phyloP scores from a whole-genome alignment of 2,113 vertebrate species.

The Hemicordylus capensis region DNA sequence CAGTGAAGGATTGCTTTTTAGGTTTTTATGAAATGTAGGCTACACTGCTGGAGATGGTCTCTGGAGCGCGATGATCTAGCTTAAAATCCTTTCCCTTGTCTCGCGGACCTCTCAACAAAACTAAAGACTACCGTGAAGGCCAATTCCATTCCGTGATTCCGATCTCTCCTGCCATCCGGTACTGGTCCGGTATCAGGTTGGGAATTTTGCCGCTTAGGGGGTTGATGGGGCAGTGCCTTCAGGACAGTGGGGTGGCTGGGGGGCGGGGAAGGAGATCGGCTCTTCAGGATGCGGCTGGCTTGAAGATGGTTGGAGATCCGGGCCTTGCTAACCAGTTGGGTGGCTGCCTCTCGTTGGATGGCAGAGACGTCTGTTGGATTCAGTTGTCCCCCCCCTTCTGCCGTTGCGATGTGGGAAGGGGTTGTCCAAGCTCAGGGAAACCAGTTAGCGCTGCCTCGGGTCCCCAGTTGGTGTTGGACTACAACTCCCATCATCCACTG shows the following conservation, averaged over 20 bases:
- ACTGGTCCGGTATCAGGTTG: too few relatives aligned
- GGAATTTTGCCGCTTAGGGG: not conserved
- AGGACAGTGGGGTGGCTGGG: not conserved
- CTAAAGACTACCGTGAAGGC: slow-evolving; percentile 3
- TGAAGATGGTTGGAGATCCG: not conserved
- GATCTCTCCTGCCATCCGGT: not conserved
- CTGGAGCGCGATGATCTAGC: slow-evolving; percentile 10
- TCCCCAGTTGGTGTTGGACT: too few relatives aligned
- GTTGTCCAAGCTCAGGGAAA: not conserved
- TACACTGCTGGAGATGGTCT: not conserved
- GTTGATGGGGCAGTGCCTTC: not conserved
- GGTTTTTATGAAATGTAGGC: too few relatives aligned
- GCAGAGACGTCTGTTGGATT: not conserved
- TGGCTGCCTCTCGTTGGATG: not conserved
- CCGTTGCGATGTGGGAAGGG: not conserved
- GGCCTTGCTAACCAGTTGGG: fast-evolving
- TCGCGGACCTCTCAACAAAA: not conserved
- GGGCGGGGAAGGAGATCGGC: too few relatives aligned
- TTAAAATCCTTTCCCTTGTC: not conserved
- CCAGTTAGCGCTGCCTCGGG: too few relatives aligned
- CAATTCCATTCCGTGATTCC: not conserved
- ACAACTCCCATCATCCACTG: not conserved
- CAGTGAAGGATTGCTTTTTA: not conserved
- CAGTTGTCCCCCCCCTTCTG: not conserved
- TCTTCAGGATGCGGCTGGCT: too few relatives aligned